Evolutionary conservation across 2,888 invertebrate species (phyloP), one percentile per base, ranked within the genome.

Genomic region (Frankliniella fusca): DNA sequence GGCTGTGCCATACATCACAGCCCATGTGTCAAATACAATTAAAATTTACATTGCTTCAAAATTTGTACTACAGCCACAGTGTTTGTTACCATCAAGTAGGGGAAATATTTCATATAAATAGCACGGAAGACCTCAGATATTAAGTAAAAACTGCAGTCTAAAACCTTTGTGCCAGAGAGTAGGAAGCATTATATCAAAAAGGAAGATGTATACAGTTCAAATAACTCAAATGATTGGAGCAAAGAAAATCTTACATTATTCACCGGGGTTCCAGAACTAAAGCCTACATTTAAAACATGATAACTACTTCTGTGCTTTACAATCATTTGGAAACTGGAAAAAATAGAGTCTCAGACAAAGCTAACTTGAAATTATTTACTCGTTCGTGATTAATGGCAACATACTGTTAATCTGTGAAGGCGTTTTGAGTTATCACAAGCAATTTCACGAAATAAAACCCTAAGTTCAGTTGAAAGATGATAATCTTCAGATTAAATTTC

Each of bases 21-120:
- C 70, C 27, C 27, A 76, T 76, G 70, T 76, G 70, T 76, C 70
- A 76, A 54, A 76, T 27, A 76, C n/a, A 76, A 27, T 12, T 76
- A 76, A 76, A 76, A 76, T 76, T 76, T 76, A 76, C 70, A 76
- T 23, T 23, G 23, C 70, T 76, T 76, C 70, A 76, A 76, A 76
- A 76, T 76, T 76, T 76, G 70, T 76, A 76, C 70, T 76, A 76
- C 70, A 76, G 23, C 27, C 23, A 76, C 27, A 76, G 70, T 8
- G 15, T 76, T 76, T 76, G 23, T 76, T 23, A 76, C 27, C 27
- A 27, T 76, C 27, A 76, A 76, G 23, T 12, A 23, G 70, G 70
- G 27, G 70, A 61, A 18, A 76, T 54, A 54, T 20, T 54, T 54
- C 70, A 27, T 76, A 76, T 7, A 61, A 61, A 76, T 76, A 27